phyloP scores from a whole-genome alignment of 2,113 vertebrate genomes.

The Myiozetetes cayanensis region DNA sequence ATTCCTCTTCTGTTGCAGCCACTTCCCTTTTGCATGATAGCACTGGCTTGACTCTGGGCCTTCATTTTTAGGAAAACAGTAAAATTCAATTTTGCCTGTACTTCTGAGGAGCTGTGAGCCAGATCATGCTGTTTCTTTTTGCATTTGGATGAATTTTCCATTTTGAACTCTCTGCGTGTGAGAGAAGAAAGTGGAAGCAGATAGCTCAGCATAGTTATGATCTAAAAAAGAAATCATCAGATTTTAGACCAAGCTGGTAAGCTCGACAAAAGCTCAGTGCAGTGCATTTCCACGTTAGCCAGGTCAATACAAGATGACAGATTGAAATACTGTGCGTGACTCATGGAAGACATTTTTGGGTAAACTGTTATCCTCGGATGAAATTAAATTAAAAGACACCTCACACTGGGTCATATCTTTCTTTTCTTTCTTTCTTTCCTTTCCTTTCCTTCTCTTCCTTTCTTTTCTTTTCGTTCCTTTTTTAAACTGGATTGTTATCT shows the following conservation, averaged over 20 bases:
- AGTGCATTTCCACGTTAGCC: constrained; percentile 64
- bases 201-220: constrained; percentile 62
- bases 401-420: not conserved
- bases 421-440: not conserved
- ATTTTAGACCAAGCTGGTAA: constrained; percentile 69
- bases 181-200: constrained; percentile 52
- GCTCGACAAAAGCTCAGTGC: constrained; percentile 41
- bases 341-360: constrained; percentile 62
- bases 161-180: constrained; percentile 39
- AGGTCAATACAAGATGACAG: constrained; percentile 71
- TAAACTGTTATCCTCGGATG: constrained; percentile 52
- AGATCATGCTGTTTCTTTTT: constrained; percentile 65
- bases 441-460: not conserved
- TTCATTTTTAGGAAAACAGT: constrained; percentile 29
- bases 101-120: constrained; percentile 47
- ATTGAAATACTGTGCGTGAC: constrained; percentile 55
- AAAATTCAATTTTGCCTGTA: constrained; percentile 48
- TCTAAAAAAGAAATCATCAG: constrained; percentile 61
- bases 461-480: constrained; percentile 47
- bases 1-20: not conserved
- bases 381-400: constrained; percentile 68
- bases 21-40: not conserved
- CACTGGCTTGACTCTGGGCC: not conserved
- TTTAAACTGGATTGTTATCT: constrained; percentile 52
- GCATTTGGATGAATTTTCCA: constrained; percentile 58